phyloP scores from a whole-genome alignment of 2,888 invertebrate species.

The Electrophaes corylata region DNA sequence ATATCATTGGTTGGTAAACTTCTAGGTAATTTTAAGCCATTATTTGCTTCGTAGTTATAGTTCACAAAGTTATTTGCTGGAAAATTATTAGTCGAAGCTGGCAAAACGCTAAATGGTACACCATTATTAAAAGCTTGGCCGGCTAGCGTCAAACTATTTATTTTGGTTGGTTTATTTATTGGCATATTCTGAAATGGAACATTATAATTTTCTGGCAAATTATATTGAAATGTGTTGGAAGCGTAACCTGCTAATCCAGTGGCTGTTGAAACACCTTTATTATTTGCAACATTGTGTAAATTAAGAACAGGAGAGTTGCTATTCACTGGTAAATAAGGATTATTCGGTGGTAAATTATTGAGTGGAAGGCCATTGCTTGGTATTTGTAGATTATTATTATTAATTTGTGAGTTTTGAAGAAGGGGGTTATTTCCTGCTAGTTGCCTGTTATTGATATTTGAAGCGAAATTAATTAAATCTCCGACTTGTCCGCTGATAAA shows the following conservation, averaged over 20 bases:
- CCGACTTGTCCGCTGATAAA: slow-evolving; percentile 13
- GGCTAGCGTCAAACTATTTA: slow-evolving; percentile 14
- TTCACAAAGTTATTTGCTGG: slow-evolving; percentile 7
- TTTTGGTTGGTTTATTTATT: slow-evolving; percentile 6
- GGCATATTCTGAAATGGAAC: neutral
- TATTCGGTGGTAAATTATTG: slow-evolving; percentile 8
- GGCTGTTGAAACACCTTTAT: neutral
- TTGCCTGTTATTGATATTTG: slow-evolving; percentile 28
- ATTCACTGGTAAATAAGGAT: slow-evolving; percentile 7
- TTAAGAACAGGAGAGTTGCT: neutral
- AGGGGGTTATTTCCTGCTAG: slow-evolving; percentile 23
- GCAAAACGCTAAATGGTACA: slow-evolving; percentile 19
- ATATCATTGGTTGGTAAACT: slow-evolving; percentile 17
- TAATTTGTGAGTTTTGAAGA: slow-evolving; percentile 11
- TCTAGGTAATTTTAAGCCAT: slow-evolving; percentile 20
- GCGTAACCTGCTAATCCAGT: neutral
- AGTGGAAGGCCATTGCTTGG: slow-evolving; percentile 9
- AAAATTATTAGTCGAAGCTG: slow-evolving; percentile 3
- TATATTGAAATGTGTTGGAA: neutral
- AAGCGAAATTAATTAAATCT: slow-evolving; percentile 15
- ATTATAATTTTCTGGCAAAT: slow-evolving; percentile 9
- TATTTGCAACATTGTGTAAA: slow-evolving; percentile 10
- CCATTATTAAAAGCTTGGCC: slow-evolving; percentile 28
- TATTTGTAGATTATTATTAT: slow-evolving; percentile 5
- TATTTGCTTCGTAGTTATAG: slow-evolving; percentile 12